phyloP scores from a whole-genome alignment of 2,797 vertebrate genomes.

The Siniperca obscura region DNA sequence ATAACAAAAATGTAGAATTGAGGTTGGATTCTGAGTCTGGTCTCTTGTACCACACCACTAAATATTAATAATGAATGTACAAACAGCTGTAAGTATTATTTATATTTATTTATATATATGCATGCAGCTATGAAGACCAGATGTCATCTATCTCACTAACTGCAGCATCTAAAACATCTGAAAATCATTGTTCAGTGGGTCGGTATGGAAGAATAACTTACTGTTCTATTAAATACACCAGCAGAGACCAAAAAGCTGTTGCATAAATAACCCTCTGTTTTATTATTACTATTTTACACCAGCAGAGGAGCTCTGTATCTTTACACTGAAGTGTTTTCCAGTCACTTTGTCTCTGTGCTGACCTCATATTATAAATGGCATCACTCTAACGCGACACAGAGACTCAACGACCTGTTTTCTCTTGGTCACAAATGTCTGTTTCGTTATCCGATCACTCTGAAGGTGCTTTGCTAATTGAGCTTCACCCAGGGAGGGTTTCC shows the following conservation, averaged over 20 bases:
- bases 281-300: background rate
- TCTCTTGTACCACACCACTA: background rate
- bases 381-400: background rate
- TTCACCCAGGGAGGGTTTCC: background rate
- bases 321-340: background rate
- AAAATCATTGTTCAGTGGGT: background rate
- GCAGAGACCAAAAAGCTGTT: background rate
- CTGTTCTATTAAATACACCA: background rate
- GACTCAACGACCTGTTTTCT: background rate
- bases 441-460: slow-evolving; percentile 25
- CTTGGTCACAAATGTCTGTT: background rate
- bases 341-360: background rate
- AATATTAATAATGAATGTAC: background rate
- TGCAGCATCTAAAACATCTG: background rate
- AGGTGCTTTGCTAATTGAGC: slow-evolving; percentile 39
- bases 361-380: background rate
- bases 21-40: no score
- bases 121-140: background rate
- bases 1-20: no score
- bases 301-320: background rate
- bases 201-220: background rate
- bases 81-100: background rate
- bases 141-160: background rate
- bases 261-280: background rate
- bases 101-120: background rate